Conservation (phyloP, 1,140 invertebrate species). For the Diachasmimorpha longicaudata region DNA sequence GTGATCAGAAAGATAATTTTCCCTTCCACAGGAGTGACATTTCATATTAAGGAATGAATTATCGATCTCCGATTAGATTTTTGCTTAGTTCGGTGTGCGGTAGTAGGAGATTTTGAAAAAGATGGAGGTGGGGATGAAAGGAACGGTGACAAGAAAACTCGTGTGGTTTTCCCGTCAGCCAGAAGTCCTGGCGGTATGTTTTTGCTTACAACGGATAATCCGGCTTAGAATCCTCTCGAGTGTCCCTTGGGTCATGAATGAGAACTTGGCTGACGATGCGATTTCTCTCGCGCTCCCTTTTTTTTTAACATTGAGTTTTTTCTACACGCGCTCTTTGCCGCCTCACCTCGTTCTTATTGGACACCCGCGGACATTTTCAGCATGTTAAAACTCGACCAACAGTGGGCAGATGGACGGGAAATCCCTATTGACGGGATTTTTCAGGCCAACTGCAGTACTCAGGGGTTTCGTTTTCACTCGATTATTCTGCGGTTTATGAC, state of each 20-base stretch:
- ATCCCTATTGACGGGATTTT: constrained; percentile 33
- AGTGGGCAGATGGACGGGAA: constrained; percentile 59
- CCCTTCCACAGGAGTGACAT: too few relatives aligned
- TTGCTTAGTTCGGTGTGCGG: too few relatives aligned
- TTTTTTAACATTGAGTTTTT: constrained; percentile 9
- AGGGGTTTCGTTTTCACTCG: constrained; percentile 18
- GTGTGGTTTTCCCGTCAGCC: not conserved
- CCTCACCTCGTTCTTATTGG: constrained; percentile 27
- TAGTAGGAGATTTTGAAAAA: too few relatives aligned
- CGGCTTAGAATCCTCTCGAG: constrained; percentile 54
- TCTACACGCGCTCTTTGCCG: constrained; percentile 12
- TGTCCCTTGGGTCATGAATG: constrained; percentile 34
- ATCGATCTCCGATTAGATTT: too few relatives aligned
- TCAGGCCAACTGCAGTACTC: not conserved
- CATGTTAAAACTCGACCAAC: constrained; percentile 34
- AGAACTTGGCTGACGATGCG: constrained; percentile 20
- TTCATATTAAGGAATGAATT: too few relatives aligned
- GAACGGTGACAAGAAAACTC: not conserved
- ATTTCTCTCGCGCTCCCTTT: constrained; percentile 28
- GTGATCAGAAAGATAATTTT: too few relatives aligned
- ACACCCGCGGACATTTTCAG: not conserved
- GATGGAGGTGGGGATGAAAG: too few relatives aligned
- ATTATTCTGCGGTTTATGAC: not conserved
- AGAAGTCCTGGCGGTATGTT: constrained; percentile 37
- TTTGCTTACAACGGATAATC: constrained; percentile 58